Evolutionary conservation across 2,888 invertebrate species (phyloP), one percentile per base, ranked within the genome.

Genomic region (Drosophila mimetica): DNA sequence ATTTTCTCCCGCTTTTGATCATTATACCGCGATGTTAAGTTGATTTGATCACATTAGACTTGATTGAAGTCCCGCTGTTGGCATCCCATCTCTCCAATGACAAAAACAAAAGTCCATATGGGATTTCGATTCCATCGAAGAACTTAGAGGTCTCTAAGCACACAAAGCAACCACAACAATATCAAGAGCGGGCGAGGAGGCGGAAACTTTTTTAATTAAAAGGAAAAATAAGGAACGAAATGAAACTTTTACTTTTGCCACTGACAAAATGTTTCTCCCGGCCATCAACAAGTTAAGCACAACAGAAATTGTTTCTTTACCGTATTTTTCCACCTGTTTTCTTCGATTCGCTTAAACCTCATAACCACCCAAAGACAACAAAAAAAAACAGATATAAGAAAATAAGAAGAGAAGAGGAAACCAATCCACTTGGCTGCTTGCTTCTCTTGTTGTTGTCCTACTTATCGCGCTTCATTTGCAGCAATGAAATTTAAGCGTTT

Each of bases 191-290:
- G 46, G 37, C n/a, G 37, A 20, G 41, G 36, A 50, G 70, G 58
- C 46, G 36, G 34, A 73, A 78, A 79, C 65, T 79, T 82, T 82
- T 78, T 82, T 79, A 83, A 78, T 78, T 83, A 77, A 82, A 74
- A 41, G 46, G 37, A 61, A 51, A 46, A 59, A 63, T 55, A 57
- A 14, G 47, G 13, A 36, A 14, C 8, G 58, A 25, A 57, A 54
- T 47, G 36, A 46, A 57, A 57, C 55, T 57, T 57, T 55, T 55
- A 57, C 55, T 57, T 57, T 55, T 55, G 25, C 47, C 37, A 59
- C 61, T 70, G 59, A 61, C 51, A 73, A 73, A 74, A 79, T 64
- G 51, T 73, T 42, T 55, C 57, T 48, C 59, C 69, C 74, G 80
- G 47, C 66, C 59, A 77, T 74, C 73, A 76, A 63, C 76, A 71